Evolutionary conservation across 2,113 vertebrate species (phyloP), one percentile per base, ranked within the genome.

Genomic region (Monarcha castaneiventris): DNA sequence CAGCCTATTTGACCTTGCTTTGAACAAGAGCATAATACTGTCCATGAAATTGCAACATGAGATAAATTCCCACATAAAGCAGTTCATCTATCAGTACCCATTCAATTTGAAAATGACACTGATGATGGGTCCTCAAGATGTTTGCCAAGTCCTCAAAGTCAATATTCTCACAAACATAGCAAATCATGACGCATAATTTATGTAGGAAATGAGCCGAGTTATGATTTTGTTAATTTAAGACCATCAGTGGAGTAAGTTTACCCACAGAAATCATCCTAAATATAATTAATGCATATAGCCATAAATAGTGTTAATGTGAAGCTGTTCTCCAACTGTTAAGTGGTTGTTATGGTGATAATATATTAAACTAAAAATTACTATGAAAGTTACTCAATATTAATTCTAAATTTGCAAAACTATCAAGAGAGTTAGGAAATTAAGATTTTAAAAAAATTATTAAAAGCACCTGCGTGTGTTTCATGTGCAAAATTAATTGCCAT

Each of bases 401-500:
- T 82, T 80, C 52, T 76, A 87, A 93, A 94, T 92, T 90, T 92
- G 52, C 8, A 82, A 93, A 94, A 76, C 43, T 89, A 52, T 93
- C 73, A 83, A 78, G 92, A 93, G 76, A 93, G 20, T 69, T 92
- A 85, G 30, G 56, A 96, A 93, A 87, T 64, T 10, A 91, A 89
- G 71, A 52, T 68, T 46, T 96, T 5, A 3, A 0, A 23, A 73
- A 90, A 64, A 82, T 16, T 3, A 84, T 55, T 87, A 55, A 71
- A 66, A 94, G 25, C 54, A 94, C 89, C 84, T 95, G 76, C 49
- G 54, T 58, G 48, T 77, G 41, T 94, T 96, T 95, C 67, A 71
- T 61, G 61, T 68, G 52, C n/a, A 86, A 97, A 94, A 97, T 91
- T 84, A 95, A 89, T 95, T 97, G 87, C 44, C 33, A 33, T 76